These are phyloP conservation scores for Sturnira hondurensis DNA, from an alignment of 2,113 vertebrate genomes.

Conservation along the genomic window DNA sequence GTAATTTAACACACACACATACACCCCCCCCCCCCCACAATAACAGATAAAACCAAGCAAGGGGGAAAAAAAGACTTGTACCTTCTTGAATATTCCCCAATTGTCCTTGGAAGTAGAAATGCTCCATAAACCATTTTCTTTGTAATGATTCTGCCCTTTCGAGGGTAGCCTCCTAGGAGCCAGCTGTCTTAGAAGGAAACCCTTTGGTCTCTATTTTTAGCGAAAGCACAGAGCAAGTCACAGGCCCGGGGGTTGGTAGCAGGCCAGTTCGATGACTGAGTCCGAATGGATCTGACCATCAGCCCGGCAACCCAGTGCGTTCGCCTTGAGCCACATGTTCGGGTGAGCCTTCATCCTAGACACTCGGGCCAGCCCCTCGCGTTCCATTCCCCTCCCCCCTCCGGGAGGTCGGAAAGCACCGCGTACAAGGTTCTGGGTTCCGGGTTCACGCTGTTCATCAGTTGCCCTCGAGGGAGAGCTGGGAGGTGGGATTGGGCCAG, in stretches of 20 bases:
- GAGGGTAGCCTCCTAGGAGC: not conserved
- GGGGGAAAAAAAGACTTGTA: not conserved
- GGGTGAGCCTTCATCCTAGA: not conserved
- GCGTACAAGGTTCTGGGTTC: not conserved
- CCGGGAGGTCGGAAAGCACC: not conserved
- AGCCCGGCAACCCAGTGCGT: accelerated
- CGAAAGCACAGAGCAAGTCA: not conserved
- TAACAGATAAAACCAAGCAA: not conserved
- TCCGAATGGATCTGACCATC: not conserved
- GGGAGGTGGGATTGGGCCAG: too few relatives aligned
- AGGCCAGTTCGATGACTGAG: accelerated
- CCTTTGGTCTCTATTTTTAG: not conserved
- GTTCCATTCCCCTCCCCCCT: not conserved
- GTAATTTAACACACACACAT: not conserved
- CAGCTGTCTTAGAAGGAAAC: not conserved
- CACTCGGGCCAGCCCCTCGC: not conserved
- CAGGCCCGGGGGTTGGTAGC: not conserved
- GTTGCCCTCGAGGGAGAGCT: not conserved
- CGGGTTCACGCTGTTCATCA: not conserved
- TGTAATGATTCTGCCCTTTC: not conserved
- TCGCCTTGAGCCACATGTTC: accelerated
- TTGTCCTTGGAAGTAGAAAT: not conserved
- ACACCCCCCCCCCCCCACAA: not conserved
- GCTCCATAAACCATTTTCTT: not conserved
- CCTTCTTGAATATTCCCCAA: not conserved